These are phyloP conservation scores for Enoplosus armatus DNA, from an alignment of 2,797 vertebrate species.

Conservation along the genomic window DNA sequence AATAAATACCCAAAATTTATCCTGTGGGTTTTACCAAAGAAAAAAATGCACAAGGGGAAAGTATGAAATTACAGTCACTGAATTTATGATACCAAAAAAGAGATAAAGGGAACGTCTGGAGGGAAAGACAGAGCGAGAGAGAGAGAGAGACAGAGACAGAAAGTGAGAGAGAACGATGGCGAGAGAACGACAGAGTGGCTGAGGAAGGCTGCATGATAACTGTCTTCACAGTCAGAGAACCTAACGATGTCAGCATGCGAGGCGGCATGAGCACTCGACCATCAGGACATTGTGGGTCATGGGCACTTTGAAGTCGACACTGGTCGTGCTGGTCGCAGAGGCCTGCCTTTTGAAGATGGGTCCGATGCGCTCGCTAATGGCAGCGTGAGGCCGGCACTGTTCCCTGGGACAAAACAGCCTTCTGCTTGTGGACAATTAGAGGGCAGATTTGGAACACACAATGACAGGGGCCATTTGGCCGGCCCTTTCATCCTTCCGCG, in stretches of 20 bases:
- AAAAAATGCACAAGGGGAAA: not conserved
- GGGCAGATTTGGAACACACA: slow-evolving; percentile 84
- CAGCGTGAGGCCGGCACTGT: slow-evolving; percentile 83
- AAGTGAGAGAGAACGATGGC: not conserved
- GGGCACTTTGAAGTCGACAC: slow-evolving; percentile 84
- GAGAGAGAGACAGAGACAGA: too few species aligned
- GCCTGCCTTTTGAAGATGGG: slow-evolving; percentile 84
- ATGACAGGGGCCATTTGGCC: slow-evolving; percentile 82
- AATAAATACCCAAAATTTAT: not conserved
- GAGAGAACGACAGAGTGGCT: slow-evolving; percentile 14
- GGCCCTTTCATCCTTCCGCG: slow-evolving; percentile 81
- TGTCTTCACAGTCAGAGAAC: slow-evolving; percentile 55
- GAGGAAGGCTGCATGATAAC: slow-evolving; percentile 43
- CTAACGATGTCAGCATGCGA: slow-evolving; percentile 70
- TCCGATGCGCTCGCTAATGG: slow-evolving; percentile 85
- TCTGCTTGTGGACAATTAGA: slow-evolving; percentile 87
- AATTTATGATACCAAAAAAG: slow-evolving; percentile 15
- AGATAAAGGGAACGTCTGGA: slow-evolving; percentile 20
- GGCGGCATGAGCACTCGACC: slow-evolving; percentile 75
- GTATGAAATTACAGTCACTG: not conserved
- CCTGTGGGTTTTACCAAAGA: not conserved
- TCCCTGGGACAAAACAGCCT: slow-evolving; percentile 82
- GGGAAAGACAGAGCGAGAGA: not conserved
- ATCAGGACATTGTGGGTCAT: slow-evolving; percentile 72
- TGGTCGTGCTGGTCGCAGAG: slow-evolving; percentile 75